These are phyloP conservation scores for Chloromyia formosa DNA, from an alignment of 2,888 invertebrate genomes.

Conservation along the genomic window DNA sequence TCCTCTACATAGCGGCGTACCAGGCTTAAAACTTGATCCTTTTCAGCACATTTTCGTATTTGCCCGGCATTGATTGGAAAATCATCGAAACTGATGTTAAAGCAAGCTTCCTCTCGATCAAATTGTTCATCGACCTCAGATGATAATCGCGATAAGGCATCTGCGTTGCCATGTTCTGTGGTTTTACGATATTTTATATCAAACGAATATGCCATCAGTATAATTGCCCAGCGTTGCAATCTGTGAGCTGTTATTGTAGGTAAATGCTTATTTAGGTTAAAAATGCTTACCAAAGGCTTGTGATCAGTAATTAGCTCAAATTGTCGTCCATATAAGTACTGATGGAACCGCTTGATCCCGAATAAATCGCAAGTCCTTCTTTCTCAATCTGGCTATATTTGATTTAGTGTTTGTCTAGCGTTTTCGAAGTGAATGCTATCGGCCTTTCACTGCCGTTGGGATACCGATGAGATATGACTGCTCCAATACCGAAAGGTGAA, in stretches of 20 bases:
- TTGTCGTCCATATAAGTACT: neutral
- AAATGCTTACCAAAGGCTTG: neutral
- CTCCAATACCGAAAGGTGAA: neutral
- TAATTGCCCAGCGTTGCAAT: neutral
- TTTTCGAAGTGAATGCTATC: too few relatives aligned
- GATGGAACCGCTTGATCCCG: neutral
- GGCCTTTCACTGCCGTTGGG: neutral
- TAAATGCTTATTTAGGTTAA: too few relatives aligned
- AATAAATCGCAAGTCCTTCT: neutral
- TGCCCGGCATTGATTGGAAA: neutral
- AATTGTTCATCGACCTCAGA: neutral
- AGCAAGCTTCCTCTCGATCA: neutral
- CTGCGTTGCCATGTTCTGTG: neutral
- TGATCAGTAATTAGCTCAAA: neutral
- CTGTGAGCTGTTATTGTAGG: neutral
- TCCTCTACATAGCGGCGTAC: neutral
- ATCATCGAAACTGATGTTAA: too few relatives aligned
- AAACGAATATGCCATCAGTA: neutral
- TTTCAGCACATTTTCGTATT: neutral
- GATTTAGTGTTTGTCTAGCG: neutral
- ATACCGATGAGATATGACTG: neutral
- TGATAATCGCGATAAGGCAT: neutral
- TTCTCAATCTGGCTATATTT: neutral
- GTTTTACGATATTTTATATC: conserved; percentile 1
- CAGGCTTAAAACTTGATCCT: neutral